Conservation (phyloP, 2,113 vertebrate species). For the Hippopotamus amphibius region DNA sequence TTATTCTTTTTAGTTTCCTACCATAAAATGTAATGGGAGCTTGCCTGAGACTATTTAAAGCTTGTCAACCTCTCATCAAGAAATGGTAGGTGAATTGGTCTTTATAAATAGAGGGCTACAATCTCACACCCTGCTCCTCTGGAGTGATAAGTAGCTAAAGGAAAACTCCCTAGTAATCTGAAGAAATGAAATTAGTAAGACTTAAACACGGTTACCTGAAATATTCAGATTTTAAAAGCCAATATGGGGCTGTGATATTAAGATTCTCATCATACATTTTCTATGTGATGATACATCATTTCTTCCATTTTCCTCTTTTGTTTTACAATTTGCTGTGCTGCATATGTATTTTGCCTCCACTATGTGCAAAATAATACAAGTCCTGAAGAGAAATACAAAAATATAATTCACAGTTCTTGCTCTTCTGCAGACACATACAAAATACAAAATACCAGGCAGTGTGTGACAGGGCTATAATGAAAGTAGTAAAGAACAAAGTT, state of each 20-base stretch:
- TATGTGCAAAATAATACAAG: neutral
- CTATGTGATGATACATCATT: neutral
- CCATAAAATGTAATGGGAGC: constrained; percentile 54
- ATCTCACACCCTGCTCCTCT: constrained; percentile 36
- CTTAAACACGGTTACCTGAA: neutral
- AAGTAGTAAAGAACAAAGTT: constrained; percentile 9
- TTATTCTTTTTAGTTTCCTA: constrained; percentile 50
- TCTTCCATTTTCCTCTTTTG: neutral
- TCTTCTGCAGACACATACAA: neutral
- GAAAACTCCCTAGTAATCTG: constrained; percentile 18
- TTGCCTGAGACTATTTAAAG: constrained; percentile 60
- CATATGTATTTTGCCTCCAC: neutral
- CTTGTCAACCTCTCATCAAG: constrained; percentile 65
- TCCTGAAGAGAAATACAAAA: neutral
- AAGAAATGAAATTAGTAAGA: constrained; percentile 55
- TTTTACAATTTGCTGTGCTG: neutral
- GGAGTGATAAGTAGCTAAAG: constrained; percentile 55
- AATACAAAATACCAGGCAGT: neutral
- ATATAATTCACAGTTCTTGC: neutral
- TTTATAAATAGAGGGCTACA: constrained; percentile 60
- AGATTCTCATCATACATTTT: neutral
- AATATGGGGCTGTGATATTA: neutral
- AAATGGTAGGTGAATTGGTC: constrained; percentile 41
- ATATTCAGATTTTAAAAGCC: neutral
- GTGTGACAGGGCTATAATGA: neutral